Base-by-base conservation (phyloP, 2,113 vertebrate species). In the Neolamprologus cancellatus region DNA sequence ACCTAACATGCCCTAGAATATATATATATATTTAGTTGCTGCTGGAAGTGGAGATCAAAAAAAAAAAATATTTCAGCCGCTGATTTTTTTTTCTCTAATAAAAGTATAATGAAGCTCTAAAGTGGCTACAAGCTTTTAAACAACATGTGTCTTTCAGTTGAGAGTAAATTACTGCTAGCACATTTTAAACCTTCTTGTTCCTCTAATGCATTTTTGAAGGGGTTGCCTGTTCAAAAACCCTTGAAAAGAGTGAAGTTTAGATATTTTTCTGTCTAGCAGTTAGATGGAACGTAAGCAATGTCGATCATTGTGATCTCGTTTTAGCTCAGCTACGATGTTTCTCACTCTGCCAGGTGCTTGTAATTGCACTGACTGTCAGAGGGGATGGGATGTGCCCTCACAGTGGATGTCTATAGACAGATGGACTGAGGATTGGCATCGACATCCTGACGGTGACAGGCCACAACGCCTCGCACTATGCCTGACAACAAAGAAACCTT, bases 341-440 rank as follows among this genome's bases (percentile, higher is more conserved):
- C 87, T 46, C 79, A 86, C 87, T 88, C 91, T 76, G 92, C 81
- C 86, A 87, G 90, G 83, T 39, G 74, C 84, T 85, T 94, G 91
- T 94, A 95, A 95, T 96, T 94, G 93, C 86, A 83, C 53, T 46
- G 85, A 81, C 87, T 86, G 92, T 94, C 91, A 85, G 90, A 89
- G 88, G 82, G 90, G 88, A 83, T 55, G 88, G 89, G 81, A 86
- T 84, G 80, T 69, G 89, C 85, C 91, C 87, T 91, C 90, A 85
- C 90, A 82, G 87, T 90, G 88, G 90, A 93, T 66, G 89, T 86
- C 86, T 84, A 85, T 82, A 86, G 91, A 94, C 95, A 96, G 95
- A 96, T 96, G 96, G 95, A 93, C 86, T 15, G 83, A 82, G 89
- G 91, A 94, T 94, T 93, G 88, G 93, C 90, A 85, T 69, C 84